These are phyloP conservation scores for Crocodylus rhombifer DNA, from an alignment of 2,797 vertebrate genomes.

Conservation along the genomic window DNA sequence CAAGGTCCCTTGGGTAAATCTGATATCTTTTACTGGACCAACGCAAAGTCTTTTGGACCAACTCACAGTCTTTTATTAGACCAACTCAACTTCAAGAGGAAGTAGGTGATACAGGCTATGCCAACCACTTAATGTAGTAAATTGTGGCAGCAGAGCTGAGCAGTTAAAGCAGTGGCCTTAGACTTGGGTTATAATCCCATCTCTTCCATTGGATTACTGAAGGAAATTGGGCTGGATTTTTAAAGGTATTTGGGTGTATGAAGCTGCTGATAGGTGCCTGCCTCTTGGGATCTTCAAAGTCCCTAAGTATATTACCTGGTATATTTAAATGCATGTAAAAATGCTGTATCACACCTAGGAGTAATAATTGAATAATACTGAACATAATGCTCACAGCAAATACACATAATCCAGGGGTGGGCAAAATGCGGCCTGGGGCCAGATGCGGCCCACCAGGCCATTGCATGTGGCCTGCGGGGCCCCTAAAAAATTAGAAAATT, in stretches of 20 bases:
- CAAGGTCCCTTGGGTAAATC: no score
- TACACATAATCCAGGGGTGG: no score
- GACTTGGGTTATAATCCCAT: background rate
- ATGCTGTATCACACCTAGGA: background rate
- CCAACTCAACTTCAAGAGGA: no score
- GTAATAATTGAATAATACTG: background rate
- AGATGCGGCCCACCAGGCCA: no score
- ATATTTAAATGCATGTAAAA: background rate
- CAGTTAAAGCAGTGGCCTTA: background rate
- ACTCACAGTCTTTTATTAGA: no score
- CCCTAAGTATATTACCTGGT: background rate
- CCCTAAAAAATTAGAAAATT: no score
- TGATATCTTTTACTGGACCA: no score
- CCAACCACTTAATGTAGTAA: no score
- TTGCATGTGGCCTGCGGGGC: no score
- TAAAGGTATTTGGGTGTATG: background rate
- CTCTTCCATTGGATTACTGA: background rate
- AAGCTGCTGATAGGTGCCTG: background rate
- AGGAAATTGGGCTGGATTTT: background rate
- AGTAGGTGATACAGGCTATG: no score
- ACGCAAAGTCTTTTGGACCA: no score
- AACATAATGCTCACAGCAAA: background rate
- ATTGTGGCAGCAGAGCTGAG: background rate
- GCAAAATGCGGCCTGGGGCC: no score
- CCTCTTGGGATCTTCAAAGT: background rate